Percentiles rank a stretch among this genome's conserved stretches.
phyloP scores from a whole-genome alignment of 1,140 invertebrate genomes.

The Chelonus insularis region DNA sequence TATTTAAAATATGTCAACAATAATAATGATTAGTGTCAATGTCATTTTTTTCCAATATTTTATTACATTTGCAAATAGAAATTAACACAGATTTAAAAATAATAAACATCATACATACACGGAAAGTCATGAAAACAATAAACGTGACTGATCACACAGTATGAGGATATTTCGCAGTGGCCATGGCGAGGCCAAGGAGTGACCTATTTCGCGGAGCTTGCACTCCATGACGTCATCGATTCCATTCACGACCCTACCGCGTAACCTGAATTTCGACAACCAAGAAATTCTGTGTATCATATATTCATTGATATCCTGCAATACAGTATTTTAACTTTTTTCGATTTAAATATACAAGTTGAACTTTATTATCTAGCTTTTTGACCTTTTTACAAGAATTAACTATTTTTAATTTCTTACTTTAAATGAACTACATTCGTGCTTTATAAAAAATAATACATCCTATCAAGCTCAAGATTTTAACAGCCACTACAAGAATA shows the following conservation, averaged over 20 bases:
- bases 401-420: no score
- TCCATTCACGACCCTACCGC: slow-evolving; percentile 40
- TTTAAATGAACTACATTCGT: no score
- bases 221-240: slow-evolving; percentile 40
- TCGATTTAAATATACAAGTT: no score
- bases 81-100: background rate
- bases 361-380: no score
- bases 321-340: background rate
- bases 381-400: no score
- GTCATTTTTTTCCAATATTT: no score
- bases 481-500: no score
- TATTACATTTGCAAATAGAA: no score
- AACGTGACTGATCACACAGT: slow-evolving; percentile 15
- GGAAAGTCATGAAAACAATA: slow-evolving; percentile 8
- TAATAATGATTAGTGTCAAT: no score
- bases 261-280: slow-evolving; percentile 34
- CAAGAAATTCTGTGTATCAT: slow-evolving; percentile 45
- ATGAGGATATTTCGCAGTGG: slow-evolving; percentile 33
- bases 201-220: slow-evolving; percentile 38
- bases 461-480: no score
- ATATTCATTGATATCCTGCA: slow-evolving; percentile 19
- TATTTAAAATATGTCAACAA: no score
- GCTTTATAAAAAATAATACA: no score
- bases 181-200: slow-evolving; percentile 39
- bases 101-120: background rate